These are phyloP conservation scores for Pelochelys cantorii DNA, from an alignment of 2,797 vertebrate genomes.

Conservation along the genomic window DNA sequence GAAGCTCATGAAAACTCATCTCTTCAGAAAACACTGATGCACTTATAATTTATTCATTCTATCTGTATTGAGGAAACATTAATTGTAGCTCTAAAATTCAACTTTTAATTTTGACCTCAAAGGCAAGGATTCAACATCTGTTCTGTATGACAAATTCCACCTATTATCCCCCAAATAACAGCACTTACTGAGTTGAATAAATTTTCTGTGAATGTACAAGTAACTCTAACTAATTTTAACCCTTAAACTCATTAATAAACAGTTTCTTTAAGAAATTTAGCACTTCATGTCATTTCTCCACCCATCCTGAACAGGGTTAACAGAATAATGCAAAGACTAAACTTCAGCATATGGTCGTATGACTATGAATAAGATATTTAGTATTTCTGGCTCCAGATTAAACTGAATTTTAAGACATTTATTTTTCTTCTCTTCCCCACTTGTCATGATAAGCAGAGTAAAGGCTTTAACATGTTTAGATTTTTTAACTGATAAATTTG, in stretches of 20 bases:
- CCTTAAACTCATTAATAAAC: no score
- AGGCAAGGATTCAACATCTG: not conserved
- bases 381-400: not conserved
- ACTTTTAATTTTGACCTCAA: not conserved
- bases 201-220: not conserved
- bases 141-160: not conserved
- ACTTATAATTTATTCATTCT: not conserved
- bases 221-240: no score
- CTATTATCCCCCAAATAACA: not conserved
- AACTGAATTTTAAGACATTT: not conserved
- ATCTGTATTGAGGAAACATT: not conserved
- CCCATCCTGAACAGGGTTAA: not conserved
- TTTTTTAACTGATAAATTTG: not conserved
- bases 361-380: not conserved
- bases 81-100: not conserved
- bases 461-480: not conserved
- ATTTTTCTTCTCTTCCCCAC: not conserved
- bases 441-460: not conserved
- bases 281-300: not conserved
- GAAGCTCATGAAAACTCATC: not conserved
- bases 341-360: not conserved
- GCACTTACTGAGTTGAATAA: not conserved
- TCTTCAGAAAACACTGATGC: not conserved
- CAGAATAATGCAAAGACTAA: not conserved
- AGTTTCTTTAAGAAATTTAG: not conserved